Conservation (phyloP, 2,888 invertebrate species). For the Cybosia mesomella region DNA sequence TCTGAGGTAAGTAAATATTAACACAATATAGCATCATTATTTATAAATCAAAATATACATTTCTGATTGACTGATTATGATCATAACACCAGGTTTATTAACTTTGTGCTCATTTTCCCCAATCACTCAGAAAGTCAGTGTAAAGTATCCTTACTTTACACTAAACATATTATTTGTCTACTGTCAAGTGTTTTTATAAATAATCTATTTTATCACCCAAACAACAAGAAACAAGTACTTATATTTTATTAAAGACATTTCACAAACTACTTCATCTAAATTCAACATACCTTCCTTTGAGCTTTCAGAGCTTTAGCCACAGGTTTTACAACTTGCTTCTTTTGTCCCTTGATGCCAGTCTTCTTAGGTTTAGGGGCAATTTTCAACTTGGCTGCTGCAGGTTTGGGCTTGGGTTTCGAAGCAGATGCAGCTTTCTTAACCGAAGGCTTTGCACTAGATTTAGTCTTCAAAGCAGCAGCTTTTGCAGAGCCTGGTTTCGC, state of each 20-base stretch:
- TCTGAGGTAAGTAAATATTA: no score
- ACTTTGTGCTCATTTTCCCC: background rate
- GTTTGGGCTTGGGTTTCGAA: constrained; percentile 83
- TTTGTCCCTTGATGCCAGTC: constrained; percentile 85
- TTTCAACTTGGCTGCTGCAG: constrained; percentile 82
- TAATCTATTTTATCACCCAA: no score
- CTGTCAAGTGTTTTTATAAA: no score
- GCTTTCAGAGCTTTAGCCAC: constrained; percentile 94
- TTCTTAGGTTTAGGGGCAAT: constrained; percentile 86
- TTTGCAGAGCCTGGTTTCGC: constrained; percentile 86
- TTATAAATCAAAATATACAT: no score
- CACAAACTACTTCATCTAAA: background rate
- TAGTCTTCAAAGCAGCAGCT: constrained; percentile 81
- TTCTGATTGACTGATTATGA: no score
- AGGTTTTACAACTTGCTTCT: constrained; percentile 82
- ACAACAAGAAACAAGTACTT: background rate
- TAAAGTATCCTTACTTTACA: background rate
- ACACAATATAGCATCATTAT: no score
- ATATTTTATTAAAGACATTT: background rate
- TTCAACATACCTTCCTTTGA: constrained; percentile 91
- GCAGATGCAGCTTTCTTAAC: constrained; percentile 84
- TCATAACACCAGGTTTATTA: no score
- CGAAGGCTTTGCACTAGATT: constrained; percentile 84
- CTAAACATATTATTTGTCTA: background rate
- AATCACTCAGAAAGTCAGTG: background rate